These are phyloP conservation scores for Drosophila setifemur DNA, from an alignment of 1,140 invertebrate species.

Conservation along the genomic window DNA sequence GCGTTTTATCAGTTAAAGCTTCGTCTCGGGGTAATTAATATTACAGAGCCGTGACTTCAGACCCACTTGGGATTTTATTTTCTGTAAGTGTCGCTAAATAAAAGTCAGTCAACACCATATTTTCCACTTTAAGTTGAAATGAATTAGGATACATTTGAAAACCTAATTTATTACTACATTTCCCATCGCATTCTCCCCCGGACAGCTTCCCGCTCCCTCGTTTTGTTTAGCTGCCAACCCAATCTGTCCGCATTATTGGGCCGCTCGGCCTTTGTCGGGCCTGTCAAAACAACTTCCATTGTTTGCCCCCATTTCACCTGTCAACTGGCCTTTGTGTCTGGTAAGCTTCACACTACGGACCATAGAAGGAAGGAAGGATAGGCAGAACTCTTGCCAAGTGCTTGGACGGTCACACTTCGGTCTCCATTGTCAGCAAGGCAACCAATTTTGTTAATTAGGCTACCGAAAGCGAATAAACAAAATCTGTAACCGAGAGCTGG, in stretches of 20 bases:
- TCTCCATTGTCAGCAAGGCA: slow-evolving; percentile 45
- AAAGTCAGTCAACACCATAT: background rate
- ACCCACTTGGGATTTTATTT: background rate
- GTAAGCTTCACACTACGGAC: slow-evolving; percentile 39
- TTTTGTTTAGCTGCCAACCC: slow-evolving; percentile 12
- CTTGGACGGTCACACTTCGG: slow-evolving; percentile 15
- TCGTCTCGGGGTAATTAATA: slow-evolving; percentile 4
- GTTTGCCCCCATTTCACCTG: slow-evolving; percentile 50
- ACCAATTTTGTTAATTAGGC: slow-evolving; percentile 57
- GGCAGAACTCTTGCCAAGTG: slow-evolving; percentile 13
- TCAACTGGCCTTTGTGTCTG: slow-evolving; percentile 46
- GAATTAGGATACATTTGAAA: slow-evolving; percentile 20
- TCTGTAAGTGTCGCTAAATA: slow-evolving; percentile 8
- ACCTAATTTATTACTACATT: slow-evolving; percentile 29
- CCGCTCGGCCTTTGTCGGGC: slow-evolving; percentile 24
- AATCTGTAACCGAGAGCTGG: slow-evolving; percentile 22
- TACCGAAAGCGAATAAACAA: slow-evolving; percentile 53
- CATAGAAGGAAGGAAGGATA: background rate
- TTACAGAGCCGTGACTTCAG: slow-evolving; percentile 25
- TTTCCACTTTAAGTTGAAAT: slow-evolving; percentile 25
- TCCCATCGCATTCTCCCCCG: background rate
- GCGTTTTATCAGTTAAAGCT: background rate
- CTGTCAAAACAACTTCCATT: slow-evolving; percentile 54
- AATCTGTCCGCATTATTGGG: slow-evolving; percentile 21
- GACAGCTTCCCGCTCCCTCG: background rate